phyloP scores from a whole-genome alignment of 2,797 vertebrate species.

The Distichodus sexfasciatus region DNA sequence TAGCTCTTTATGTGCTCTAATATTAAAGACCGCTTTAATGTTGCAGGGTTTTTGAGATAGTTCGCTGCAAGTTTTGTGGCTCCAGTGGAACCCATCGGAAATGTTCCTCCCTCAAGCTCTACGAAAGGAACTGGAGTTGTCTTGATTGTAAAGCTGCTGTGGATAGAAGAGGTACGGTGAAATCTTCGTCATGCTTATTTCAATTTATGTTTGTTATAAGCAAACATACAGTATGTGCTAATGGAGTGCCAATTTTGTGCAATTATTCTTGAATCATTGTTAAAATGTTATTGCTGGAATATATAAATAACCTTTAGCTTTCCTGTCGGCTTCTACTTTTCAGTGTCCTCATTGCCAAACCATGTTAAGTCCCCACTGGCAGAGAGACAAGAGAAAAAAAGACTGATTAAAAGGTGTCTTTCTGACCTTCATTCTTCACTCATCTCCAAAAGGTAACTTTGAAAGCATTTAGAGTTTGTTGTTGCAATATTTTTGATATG shows the following conservation, averaged over 20 bases:
- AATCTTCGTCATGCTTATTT: background rate
- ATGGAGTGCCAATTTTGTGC: background rate
- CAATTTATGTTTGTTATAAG: background rate
- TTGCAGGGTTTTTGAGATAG: conserved; percentile 89
- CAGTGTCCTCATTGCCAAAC: conserved; percentile 36
- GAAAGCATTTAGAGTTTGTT: no score
- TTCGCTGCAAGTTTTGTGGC: conserved; percentile 88
- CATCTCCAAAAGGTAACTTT: conserved; percentile 63
- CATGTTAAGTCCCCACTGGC: conserved; percentile 57
- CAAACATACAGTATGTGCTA: no score
- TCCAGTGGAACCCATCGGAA: conserved; percentile 90
- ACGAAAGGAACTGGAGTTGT: conserved; percentile 86
- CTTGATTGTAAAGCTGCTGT: conserved; percentile 79
- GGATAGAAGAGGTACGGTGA: conserved; percentile 70
- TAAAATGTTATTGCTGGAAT: no score
- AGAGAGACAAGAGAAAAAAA: conserved; percentile 53
- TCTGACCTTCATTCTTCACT: conserved; percentile 54
- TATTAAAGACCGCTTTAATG: no score
- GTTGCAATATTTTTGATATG: no score
- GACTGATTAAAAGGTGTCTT: conserved; percentile 58
- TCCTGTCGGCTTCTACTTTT: no score
- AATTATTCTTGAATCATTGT: background rate
- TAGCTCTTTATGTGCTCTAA: conserved; percentile 31
- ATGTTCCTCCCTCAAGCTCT: conserved; percentile 77
- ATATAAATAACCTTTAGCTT: no score